Conservation (phyloP, 2,888 invertebrate species). For the Philereme vetulata region DNA sequence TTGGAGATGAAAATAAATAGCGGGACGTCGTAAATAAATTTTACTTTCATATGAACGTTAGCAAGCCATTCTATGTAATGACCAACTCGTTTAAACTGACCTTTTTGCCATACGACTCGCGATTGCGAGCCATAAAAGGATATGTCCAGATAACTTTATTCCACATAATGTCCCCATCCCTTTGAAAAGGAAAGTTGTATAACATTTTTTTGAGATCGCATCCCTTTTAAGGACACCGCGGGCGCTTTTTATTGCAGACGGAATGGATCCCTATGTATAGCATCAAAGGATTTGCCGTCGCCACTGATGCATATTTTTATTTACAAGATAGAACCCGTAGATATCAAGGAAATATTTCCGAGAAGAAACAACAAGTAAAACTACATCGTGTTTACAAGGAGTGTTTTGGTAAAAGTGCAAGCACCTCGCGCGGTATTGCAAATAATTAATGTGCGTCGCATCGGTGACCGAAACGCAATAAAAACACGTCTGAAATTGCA, state of each 20-base stretch:
- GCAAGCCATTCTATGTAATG: conserved; percentile 68
- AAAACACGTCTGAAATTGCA: conserved; percentile 66
- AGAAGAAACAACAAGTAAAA: conserved; percentile 20
- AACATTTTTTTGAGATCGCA: conserved; percentile 71
- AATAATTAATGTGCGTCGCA: conserved; percentile 59
- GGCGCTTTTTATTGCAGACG: conserved; percentile 70
- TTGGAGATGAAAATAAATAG: conserved; percentile 37
- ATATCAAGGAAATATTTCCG: conserved; percentile 31
- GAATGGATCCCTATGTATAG: conserved; percentile 51
- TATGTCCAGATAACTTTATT: conserved; percentile 80
- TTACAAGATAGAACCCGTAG: conserved; percentile 39
- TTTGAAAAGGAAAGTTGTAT: conserved; percentile 80
- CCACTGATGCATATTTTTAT: conserved; percentile 58
- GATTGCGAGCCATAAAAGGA: conserved; percentile 75
- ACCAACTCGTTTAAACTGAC: conserved; percentile 63
- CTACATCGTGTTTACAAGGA: conserved; percentile 14
- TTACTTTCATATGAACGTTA: conserved; percentile 70
- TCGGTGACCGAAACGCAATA: conserved; percentile 61
- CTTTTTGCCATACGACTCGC: conserved; percentile 68
- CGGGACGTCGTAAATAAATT: conserved; percentile 59
- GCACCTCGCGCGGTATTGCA: conserved; percentile 58
- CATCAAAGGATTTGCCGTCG: conserved; percentile 68
- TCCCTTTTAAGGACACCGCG: conserved; percentile 67
- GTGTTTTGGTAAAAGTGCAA: conserved; percentile 56
- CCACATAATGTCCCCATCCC: conserved; percentile 73